Conservation (phyloP, 2,113 vertebrate species). For the Cnemophilus loriae region DNA sequence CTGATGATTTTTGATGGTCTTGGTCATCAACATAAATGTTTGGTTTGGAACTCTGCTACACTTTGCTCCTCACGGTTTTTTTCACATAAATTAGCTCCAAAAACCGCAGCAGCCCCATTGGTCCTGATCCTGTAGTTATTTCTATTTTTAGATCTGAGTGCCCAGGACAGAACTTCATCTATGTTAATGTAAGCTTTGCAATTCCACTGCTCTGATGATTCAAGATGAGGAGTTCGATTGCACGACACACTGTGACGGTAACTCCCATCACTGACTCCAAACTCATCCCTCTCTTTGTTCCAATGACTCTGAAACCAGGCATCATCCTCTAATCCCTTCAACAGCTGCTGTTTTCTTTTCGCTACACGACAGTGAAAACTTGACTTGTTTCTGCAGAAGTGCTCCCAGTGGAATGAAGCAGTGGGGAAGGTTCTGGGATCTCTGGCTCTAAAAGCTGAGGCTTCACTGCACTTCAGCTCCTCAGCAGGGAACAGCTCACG, state of each 20-base stretch:
- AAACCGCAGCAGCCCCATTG: fast-evolving
- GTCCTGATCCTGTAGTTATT: not conserved
- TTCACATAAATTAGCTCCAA: not conserved
- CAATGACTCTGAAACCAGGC: not conserved
- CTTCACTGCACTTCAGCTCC: not conserved
- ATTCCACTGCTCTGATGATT: not conserved
- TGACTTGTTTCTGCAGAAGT: not conserved
- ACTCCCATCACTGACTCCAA: not conserved
- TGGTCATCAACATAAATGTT: not conserved
- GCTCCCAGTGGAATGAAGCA: not conserved
- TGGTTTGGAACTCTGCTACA: not conserved
- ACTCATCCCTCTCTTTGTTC: not conserved
- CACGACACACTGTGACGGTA: not conserved
- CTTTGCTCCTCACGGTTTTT: not conserved
- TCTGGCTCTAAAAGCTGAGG: not conserved
- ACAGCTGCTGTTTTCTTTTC: not conserved
- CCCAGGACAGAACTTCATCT: not conserved
- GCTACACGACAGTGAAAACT: not conserved
- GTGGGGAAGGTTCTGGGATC: not conserved
- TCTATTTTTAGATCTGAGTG: not conserved
- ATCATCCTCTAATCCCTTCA: not conserved
- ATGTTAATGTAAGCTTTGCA: not conserved
- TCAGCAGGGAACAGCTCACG: not conserved
- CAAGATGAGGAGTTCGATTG: not conserved
- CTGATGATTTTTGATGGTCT: not conserved